Evolutionary conservation across 2,113 vertebrate genomes (phyloP), one percentile per base, ranked within the genome.

Genomic region (Oophaga pumilio): DNA sequence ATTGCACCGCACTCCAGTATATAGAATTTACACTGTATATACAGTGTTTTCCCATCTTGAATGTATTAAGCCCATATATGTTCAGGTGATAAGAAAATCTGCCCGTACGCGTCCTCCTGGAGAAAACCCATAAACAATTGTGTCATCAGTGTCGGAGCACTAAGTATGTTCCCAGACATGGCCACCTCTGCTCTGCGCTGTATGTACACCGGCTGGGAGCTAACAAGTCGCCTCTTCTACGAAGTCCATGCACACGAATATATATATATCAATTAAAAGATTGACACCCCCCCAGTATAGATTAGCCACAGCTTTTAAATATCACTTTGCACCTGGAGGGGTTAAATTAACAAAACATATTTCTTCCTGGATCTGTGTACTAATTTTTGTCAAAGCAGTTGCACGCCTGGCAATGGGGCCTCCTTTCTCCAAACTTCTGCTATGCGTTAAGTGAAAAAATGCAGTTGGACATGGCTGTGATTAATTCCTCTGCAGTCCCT

Each of bases 381-480:
- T 87, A 87, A 87, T 87, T 87, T 87, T 87, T 87, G 86, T 87
- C 86, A 87, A 87, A 87, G 86, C 85, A 87, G 9, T 81, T 88
- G 82, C 89, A 91, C 89, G 89, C 89, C 81, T 89, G 91, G 89
- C 91, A 92, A 90, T 20, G 87, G 90, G 89, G 89, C 91, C 92
- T 90, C 90, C 82, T 92, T 92, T 94, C 91, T 90, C 91, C 89
- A 28, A 90, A 90, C 87, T 92, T 91, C 85, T 93, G 89, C 91
- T 95, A 94, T 92, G 94, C 93, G 93, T 94, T 91, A 89, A 92
- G 91, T 92, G 93, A 93, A 93, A 94, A 94, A 95, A 93, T 87
- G 85, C 87, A 91, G 91, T 85, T 93, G 92, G 91, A 92, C 90
- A 90, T 90, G 90, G 92, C 93, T 93, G 81, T 94, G 94, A 94